Evolutionary conservation across 2,888 invertebrate species (phyloP).

Genomic region (Platycheirus rosarum): DNA sequence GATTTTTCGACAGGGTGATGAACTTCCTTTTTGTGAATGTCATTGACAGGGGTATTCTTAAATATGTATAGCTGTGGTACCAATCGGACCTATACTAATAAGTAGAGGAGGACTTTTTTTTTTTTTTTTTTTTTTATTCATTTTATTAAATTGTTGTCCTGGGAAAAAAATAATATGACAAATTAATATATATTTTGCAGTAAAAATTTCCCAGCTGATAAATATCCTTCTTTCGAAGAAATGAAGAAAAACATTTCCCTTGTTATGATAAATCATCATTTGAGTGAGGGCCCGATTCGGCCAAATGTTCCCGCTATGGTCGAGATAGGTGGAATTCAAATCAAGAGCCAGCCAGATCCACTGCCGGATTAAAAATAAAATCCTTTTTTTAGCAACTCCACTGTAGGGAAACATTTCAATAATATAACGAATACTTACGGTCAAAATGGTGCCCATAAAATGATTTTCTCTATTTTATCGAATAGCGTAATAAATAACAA

Average conservation of each 20-base stretch:
- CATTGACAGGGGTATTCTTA: background rate
- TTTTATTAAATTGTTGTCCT: too few species aligned
- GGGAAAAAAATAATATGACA: too few species aligned
- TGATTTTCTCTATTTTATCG: background rate
- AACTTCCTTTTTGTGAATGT: conserved; percentile 71
- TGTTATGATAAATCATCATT: conserved; percentile 76
- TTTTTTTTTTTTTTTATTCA: too few species aligned
- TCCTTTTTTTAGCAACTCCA: too few species aligned
- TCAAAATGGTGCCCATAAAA: background rate
- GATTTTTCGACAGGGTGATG: conserved; percentile 75
- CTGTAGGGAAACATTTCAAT: too few species aligned
- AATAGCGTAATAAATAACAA: conserved; percentile 4
- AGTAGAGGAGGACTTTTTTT: too few species aligned
- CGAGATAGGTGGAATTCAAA: conserved; percentile 78
- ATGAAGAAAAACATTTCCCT: conserved; percentile 77
- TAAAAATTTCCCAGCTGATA: conserved; percentile 76
- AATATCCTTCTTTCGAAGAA: conserved; percentile 77
- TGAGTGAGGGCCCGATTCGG: conserved; percentile 76
- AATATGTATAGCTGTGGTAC: background rate
- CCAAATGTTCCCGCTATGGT: conserved; percentile 77
- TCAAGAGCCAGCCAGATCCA: conserved; percentile 76
- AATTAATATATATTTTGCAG: too few species aligned
- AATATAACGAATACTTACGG: too few species aligned
- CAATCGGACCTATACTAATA: conserved; percentile 12
- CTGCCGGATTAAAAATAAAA: conserved; percentile 74